phyloP scores from a whole-genome alignment of 2,113 vertebrate genomes.

The Gadus chalcogrammus region DNA sequence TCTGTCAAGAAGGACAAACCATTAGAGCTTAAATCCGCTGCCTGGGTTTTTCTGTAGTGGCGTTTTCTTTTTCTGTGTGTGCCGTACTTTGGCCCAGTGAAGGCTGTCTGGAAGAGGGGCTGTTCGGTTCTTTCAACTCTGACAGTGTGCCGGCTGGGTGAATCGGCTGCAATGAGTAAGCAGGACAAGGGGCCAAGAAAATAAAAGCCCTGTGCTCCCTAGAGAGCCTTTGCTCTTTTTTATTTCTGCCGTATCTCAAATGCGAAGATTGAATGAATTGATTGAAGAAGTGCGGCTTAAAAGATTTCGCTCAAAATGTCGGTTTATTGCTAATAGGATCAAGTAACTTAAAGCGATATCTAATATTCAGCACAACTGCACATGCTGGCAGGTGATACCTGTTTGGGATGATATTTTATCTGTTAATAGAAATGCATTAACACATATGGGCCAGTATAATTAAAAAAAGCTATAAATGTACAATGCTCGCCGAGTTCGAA shows the following conservation, averaged over 20 bases:
- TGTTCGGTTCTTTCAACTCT: constrained; percentile 27
- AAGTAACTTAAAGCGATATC: no score
- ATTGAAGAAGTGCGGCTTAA: neutral
- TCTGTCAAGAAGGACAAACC: constrained; percentile 12
- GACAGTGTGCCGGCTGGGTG: neutral
- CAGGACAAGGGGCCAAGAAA: constrained; percentile 2
- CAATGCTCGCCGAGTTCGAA: neutral
- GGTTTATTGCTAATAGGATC: no score
- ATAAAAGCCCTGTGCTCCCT: neutral
- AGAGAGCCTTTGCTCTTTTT: neutral
- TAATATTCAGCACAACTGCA: neutral
- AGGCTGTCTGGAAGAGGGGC: neutral
- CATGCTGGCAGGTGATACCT: neutral
- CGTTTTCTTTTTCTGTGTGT: neutral
- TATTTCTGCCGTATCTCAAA: neutral
- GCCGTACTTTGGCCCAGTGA: neutral
- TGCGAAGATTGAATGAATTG: neutral
- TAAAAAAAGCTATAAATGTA: neutral
- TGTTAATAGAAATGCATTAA: neutral
- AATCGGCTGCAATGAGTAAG: constrained; percentile 6
- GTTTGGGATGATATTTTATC: neutral
- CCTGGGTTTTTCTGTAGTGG: neutral
- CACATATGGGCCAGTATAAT: neutral
- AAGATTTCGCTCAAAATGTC: neutral
- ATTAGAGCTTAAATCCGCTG: constrained; percentile 11